Evolutionary conservation across 1,140 invertebrate genomes (phyloP), one percentile per base, ranked within the genome.

Genomic region (Heliothis virescens): DNA sequence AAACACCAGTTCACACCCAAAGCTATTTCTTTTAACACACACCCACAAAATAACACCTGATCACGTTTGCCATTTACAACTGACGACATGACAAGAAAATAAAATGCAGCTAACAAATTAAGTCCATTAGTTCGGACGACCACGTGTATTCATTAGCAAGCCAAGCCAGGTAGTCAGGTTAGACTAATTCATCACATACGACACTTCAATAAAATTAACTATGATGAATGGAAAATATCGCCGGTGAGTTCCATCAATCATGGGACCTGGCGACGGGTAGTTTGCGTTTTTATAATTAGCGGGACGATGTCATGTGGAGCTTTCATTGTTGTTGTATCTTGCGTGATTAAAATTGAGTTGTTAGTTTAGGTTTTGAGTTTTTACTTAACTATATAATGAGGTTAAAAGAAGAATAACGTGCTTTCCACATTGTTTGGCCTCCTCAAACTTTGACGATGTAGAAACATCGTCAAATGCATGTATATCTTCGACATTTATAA

Each of bases 201-300:
- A 91, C 89, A 92, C 89, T 91, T 86, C 89, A 90, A 91, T 91
- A 89, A 92, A 91, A 92, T 92, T 93, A 93, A 93, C 91, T 87
- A 91, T 93, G 91, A 93, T 92, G 87, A 91, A 93, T 93, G 92
- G 89, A 91, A 91, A 92, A 91, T 41, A 91, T 89, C 90, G 89
- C 91, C 89, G 84, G 75, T 81, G 53, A 16, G 63, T 50, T 82
- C 91, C 91, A 92, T 93, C 90, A 91, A 93, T 93, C 91, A 93
- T 89, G 62, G 83, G 87, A 88, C 83, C 86, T 89, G 86, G 87
- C 88, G 77, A 79, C 55, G 18, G 89, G 77, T 78, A 81, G 79
- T 63, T 73, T 50, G 29, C 26, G 52, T 75, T 87, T 67, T 89
- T 86, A 79, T 60, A 81, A 63, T 60, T 52, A 41, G 84, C 86